phyloP scores from a whole-genome alignment of 2,113 vertebrate species.

The Merops nubicus region DNA sequence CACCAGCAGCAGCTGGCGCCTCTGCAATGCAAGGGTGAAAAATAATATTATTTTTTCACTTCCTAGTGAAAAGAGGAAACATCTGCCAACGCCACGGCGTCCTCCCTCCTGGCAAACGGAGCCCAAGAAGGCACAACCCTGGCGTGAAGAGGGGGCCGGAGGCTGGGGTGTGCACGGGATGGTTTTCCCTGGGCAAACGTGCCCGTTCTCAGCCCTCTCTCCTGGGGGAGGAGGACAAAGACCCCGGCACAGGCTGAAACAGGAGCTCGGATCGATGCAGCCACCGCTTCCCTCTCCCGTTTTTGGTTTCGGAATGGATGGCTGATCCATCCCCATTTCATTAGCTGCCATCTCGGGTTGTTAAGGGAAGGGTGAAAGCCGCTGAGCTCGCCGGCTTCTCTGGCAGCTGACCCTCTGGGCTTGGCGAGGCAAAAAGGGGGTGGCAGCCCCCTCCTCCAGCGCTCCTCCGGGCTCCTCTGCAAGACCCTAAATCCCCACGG shows the following conservation, averaged over 20 bases:
- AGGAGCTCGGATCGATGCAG: accelerated
- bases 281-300: background rate
- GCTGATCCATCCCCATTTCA: background rate
- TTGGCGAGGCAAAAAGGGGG: background rate
- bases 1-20: accelerated
- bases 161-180: accelerated
- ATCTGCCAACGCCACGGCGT: background rate
- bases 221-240: accelerated
- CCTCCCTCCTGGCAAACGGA: background rate
- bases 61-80: background rate
- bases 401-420: background rate
- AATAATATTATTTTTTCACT: background rate
- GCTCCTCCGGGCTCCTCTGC: accelerated
- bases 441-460: background rate
- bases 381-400: accelerated
- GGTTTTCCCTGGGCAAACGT: background rate
- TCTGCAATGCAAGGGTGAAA: accelerated
- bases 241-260: accelerated
- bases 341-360: background rate
- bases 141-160: accelerated
- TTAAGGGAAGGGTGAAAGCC: background rate
- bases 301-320: background rate
- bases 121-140: no score
- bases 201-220: accelerated
- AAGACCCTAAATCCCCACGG: background rate